Evolutionary conservation across 2,113 vertebrate species (phyloP), one percentile per base, ranked within the genome.

Genomic region (Onychorhynchus coronatus): DNA sequence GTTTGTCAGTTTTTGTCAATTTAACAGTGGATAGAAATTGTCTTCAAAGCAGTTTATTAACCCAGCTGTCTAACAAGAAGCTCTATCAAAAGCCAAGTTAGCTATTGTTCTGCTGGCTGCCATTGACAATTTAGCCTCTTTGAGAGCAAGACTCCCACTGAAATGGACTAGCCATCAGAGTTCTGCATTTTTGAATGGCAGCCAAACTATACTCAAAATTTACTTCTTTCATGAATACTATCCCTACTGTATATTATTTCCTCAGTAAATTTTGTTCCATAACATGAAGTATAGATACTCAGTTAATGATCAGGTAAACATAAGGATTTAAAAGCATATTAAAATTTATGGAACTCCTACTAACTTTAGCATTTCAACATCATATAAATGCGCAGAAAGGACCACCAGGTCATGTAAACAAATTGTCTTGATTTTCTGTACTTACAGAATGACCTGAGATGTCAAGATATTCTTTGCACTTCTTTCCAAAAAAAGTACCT

Each of bases 111-210:
- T 6, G 24, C 59, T 80, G 56, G 44, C 63, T 93, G 76, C 61
- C 61, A 75, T 56, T 89, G 83, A 44, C 33, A 53, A 80, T 96
- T 91, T 71, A 91, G 77, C 33, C 49, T 44, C 47, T 35, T 47
- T 95, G 78, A 94, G 52, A 91, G 71, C 41, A 94, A 65, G 59
- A 41, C 72, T 93, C 72, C 46, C 53, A 59, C 67, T 49, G 49
- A 91, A 91, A 82, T 31, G 53, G 78, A 82, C 37, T 23, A 95
- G 68, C n/a, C 74, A 68, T 46, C 65, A 87, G 55, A 92, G 61
- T 39, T 88, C 28, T 62, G 59, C 30, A 44, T 91, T 91, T 96
- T 92, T 96, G 90, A 94, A 87, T 37, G 31, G 52, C 75, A 95
- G 86, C 68, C 91, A 95, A 95, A 63, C 33, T 74, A 30, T 19